Evolutionary conservation across 2,888 invertebrate genomes (phyloP), one percentile per base, ranked within the genome.

Genomic region (Dilophus febrilis): DNA sequence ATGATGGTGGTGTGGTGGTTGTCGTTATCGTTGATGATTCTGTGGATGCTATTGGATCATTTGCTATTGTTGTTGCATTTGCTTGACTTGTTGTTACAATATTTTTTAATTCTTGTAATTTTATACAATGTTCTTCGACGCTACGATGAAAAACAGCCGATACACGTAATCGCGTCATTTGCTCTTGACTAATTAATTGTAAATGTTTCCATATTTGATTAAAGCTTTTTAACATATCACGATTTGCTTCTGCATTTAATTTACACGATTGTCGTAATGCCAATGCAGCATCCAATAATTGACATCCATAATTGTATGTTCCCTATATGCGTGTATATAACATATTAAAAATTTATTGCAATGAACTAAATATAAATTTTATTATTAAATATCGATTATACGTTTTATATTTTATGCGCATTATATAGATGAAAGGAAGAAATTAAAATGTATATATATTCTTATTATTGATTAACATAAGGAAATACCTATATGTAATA

Each of bases 221-320:
- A 48, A 84, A 60, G 50, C 67, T 65, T 45, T 68, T 61, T 38
- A 67, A 66, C 41, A 76, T 62, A 43, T 59, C 59, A 31, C 66
- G 64, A 50, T 77, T 74, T 17, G 66, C 67, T 34, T 70, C 70
- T 40, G 67, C 54, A 17, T 70, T 64, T 47, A 78, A 61, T 53
- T 78, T 72, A 55, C 83, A 75, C 22, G 82, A 78, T 44, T 78
- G 70, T 35, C 85, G 65, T 43, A 86, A 55, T 12, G 79, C 73
- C 38, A 79, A 62, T 2, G 83, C 77, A 4, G 83, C 83, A 50
- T 77, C 75, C 37, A 83, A 62, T 44, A 85, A 62, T 61, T 85
- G 82, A 51, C 75, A 77, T 13, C 85, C 85, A 52, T 85, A 86
- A 48, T 83, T 78, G 57, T 76, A 83, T 14, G 83, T 82, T 38